A percentile compares a stretch with the other conserved stretches of the same genome.
phyloP scores from a whole-genome alignment of 2,113 vertebrate genomes.

The Myrmecophaga tridactyla region DNA sequence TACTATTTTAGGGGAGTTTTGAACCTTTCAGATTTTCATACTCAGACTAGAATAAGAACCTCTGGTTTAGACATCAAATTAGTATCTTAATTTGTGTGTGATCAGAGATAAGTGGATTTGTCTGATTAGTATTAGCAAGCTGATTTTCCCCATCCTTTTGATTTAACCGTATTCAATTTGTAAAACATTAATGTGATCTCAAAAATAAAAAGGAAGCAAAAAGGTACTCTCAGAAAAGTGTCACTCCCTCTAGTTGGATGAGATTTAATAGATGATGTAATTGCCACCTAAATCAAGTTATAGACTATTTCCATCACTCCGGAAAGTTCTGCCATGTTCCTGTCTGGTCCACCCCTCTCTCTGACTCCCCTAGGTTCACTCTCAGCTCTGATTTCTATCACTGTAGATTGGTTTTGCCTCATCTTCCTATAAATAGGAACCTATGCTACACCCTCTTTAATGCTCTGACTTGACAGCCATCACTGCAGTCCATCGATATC shows the following conservation, averaged over 20 bases:
- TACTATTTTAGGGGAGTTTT: not conserved
- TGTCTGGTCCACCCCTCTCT: not conserved
- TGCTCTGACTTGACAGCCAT: not conserved
- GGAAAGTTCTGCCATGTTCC: not conserved
- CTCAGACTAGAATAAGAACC: not conserved
- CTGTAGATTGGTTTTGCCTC: not conserved
- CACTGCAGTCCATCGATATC: not conserved
- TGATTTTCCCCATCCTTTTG: not conserved
- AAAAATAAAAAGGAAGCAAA: not conserved
- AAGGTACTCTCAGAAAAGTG: not conserved
- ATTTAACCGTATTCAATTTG: not conserved
- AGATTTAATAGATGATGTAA: not conserved
- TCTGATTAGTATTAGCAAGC: not conserved
- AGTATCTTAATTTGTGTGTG: not conserved
- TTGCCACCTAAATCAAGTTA: not conserved
- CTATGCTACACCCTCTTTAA: not conserved
- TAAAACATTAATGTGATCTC: not conserved
- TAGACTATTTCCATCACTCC: not conserved
- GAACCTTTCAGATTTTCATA: not conserved
- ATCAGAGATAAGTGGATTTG: not conserved
- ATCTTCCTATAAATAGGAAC: not conserved
- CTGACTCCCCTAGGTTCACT: not conserved
- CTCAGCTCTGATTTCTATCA: not conserved
- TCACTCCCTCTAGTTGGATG: not conserved
- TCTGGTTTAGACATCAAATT: not conserved